Conservation (phyloP, 2,888 invertebrate species). For the Drosophila putrida region DNA sequence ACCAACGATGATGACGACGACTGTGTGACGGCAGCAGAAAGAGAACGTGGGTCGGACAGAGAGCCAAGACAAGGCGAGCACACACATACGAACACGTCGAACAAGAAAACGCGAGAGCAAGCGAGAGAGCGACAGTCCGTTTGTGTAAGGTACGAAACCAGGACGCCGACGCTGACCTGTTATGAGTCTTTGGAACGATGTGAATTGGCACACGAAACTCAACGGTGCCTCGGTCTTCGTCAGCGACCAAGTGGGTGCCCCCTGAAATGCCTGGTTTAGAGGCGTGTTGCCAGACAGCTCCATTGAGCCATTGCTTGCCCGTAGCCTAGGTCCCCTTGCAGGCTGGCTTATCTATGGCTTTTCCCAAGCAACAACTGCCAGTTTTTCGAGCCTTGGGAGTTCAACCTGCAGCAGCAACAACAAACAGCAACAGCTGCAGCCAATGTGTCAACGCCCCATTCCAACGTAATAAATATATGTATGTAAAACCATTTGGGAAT, state of each 20-base stretch:
- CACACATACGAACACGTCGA: not conserved
- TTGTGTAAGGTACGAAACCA: conserved; percentile 21
- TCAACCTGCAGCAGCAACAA: not conserved
- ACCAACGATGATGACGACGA: conserved; percentile 44
- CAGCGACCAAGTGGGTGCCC: conserved; percentile 38
- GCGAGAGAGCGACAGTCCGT: not conserved
- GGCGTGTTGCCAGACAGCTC: conserved; percentile 48
- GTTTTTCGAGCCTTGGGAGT: conserved; percentile 17
- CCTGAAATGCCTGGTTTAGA: conserved; percentile 2
- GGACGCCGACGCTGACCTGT: conserved; percentile 53
- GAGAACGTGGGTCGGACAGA: conserved; percentile 43
- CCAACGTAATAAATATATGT: conserved; percentile 23
- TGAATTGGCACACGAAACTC: conserved; percentile 65
- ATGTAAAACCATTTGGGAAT: conserved; percentile 64
- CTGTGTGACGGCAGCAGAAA: conserved; percentile 18
- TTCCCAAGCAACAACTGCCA: conserved; percentile 53
- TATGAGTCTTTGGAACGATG: conserved; percentile 68
- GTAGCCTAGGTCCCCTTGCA: conserved; percentile 47
- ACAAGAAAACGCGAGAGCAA: conserved; percentile 9
- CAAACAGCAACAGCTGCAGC: conserved; percentile 23
- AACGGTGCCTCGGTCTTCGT: conserved; percentile 42
- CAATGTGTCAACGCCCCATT: conserved; percentile 71
- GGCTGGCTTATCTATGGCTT: conserved; percentile 55
- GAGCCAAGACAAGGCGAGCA: conserved; percentile 30
- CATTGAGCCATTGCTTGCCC: conserved; percentile 31